A percentile compares a stretch with the other conserved stretches of the same genome.
These are phyloP conservation scores for Erebia aethiops DNA, from an alignment of 2,888 invertebrate genomes.

Conservation along the genomic window DNA sequence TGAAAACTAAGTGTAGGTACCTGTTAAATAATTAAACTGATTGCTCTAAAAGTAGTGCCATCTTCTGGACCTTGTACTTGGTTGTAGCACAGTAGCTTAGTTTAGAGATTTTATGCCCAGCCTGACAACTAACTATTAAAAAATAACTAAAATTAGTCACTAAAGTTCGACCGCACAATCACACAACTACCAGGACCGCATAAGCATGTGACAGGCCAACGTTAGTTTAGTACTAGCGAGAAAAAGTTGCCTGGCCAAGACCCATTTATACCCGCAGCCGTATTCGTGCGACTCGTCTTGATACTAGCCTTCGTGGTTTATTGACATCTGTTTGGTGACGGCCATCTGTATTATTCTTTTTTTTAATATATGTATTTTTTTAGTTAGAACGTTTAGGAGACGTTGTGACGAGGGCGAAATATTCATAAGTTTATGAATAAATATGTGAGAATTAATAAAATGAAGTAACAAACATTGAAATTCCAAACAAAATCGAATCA, in stretches of 20 bases:
- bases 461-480: no score
- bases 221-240: constrained; percentile 70
- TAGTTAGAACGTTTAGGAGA: constrained; percentile 9
- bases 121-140: neutral
- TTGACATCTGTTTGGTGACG: constrained; percentile 47
- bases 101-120: no score
- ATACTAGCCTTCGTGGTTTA: constrained; percentile 58
- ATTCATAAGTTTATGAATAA: neutral
- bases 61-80: no score
- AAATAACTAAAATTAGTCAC: constrained; percentile 12
- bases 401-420: neutral
- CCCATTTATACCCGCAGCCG: constrained; percentile 68
- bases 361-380: constrained; percentile 16
- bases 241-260: constrained; percentile 83
- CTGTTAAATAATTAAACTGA: no score
- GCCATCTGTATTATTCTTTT: constrained; percentile 37
- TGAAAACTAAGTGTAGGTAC: no score
- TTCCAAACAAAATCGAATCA: no score
- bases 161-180: constrained; percentile 23
- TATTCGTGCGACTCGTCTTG: constrained; percentile 65
- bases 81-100: no score
- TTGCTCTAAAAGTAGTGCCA: no score
- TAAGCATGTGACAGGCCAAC: constrained; percentile 65
- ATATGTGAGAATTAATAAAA: no score
- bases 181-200: constrained; percentile 58